phyloP scores from a whole-genome alignment of 2,113 vertebrate genomes.

The Melospiza melodia region DNA sequence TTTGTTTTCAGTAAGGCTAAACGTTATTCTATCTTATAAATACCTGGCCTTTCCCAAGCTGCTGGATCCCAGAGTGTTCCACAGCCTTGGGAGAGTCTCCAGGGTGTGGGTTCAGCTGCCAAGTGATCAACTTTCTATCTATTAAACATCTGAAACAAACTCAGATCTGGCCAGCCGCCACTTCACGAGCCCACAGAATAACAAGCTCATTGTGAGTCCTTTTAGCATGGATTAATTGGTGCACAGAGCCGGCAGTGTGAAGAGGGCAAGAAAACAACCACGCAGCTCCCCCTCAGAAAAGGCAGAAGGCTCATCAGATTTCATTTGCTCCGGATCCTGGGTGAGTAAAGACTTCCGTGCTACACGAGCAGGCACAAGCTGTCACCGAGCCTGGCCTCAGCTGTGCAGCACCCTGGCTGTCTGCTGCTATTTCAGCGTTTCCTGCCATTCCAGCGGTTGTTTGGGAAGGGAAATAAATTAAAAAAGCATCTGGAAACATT shows the following conservation, averaged over 20 bases:
- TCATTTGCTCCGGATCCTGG: neutral
- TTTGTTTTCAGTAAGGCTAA: neutral
- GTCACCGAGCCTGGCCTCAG: neutral
- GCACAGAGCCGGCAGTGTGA: neutral
- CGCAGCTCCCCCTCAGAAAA: neutral
- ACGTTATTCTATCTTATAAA: neutral
- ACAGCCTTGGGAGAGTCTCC: neutral
- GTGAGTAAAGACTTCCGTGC: neutral
- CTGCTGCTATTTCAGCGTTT: neutral
- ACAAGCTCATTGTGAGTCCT: constrained; percentile 5
- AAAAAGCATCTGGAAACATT: constrained; percentile 15
- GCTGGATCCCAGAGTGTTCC: constrained; percentile 1
- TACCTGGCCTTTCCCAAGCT: neutral
- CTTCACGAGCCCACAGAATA: constrained; percentile 1
- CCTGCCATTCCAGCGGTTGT: neutral
- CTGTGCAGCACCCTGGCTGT: neutral
- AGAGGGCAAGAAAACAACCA: neutral
- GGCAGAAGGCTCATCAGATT: constrained; percentile 2
- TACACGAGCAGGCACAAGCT: neutral
- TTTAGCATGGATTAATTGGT: constrained; percentile 32
- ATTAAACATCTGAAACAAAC: constrained; percentile 37
- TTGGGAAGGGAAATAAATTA: neutral
- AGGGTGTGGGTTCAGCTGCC: neutral
- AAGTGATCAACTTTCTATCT: constrained; percentile 58
- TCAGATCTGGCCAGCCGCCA: neutral